Evolutionary conservation across 2,113 vertebrate genomes (phyloP).

Genomic region (Notarius quadriscutis): DNA sequence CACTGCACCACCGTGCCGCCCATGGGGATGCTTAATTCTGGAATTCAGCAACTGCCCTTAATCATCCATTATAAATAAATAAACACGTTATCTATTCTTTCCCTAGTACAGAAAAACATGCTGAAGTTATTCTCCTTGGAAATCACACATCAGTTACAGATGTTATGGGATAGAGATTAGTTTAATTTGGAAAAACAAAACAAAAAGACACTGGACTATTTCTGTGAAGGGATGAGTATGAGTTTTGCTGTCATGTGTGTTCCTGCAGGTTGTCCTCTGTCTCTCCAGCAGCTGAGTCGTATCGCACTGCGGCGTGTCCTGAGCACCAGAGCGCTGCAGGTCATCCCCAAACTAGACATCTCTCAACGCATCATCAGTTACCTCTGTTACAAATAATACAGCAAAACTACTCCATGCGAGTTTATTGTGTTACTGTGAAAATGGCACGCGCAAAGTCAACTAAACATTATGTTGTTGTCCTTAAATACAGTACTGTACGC

Average conservation of each 20-base stretch:
- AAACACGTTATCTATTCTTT: not conserved
- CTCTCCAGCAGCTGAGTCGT: constrained; percentile 85
- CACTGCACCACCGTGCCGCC: no score
- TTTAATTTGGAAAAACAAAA: not conserved
- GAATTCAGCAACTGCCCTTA: not conserved
- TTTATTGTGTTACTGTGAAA: not conserved
- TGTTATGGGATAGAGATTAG: not conserved
- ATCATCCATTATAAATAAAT: not conserved
- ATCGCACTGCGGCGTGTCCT: constrained; percentile 74
- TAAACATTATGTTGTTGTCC: not conserved
- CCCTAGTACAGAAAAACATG: not conserved
- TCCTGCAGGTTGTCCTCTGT: constrained; percentile 76
- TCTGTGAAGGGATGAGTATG: not conserved
- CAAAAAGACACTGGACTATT: not conserved
- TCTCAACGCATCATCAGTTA: constrained; percentile 76
- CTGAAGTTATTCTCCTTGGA: not conserved
- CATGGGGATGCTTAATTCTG: not conserved
- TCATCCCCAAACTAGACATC: constrained; percentile 74
- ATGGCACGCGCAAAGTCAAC: not conserved
- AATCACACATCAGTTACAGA: not conserved
- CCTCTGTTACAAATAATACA: constrained; percentile 75
- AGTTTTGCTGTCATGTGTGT: not conserved
- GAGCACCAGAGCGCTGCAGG: constrained; percentile 71
- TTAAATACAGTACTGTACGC: not conserved
- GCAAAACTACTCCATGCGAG: not conserved